phyloP scores from a whole-genome alignment of 2,113 vertebrate genomes.

The Dolichallabes microphthalmus region DNA sequence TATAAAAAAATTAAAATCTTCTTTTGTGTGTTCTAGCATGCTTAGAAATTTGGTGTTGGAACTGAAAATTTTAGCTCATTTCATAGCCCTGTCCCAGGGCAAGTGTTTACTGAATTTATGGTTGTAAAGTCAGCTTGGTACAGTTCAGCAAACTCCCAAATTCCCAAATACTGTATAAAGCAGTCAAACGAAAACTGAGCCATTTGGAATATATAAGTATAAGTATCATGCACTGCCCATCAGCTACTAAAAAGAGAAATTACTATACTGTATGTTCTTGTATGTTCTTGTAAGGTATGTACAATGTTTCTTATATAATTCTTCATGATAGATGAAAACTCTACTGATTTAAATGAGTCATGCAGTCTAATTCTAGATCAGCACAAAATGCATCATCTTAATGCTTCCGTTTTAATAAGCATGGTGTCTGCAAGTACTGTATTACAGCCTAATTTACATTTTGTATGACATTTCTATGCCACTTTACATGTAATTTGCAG shows the following conservation, averaged over 20 bases:
- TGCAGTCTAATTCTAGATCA: neutral
- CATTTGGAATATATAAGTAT: neutral
- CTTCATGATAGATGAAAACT: neutral
- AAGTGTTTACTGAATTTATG: constrained; percentile 1
- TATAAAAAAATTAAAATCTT: neutral
- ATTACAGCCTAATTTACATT: neutral
- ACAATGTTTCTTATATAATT: constrained; percentile 1
- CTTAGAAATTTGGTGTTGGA: neutral
- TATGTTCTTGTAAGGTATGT: constrained; percentile 6
- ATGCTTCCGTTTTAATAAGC: neutral
- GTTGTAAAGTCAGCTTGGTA: constrained; percentile 6
- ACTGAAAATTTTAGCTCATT: neutral
- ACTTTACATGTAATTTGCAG: neutral
- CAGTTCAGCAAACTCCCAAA: neutral
- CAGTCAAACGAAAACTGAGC: neutral
- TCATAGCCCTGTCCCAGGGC: neutral
- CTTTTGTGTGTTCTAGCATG: neutral
- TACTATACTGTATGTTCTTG: neutral
- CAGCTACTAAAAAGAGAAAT: neutral
- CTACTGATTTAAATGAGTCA: constrained; percentile 10
- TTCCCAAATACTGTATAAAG: constrained; percentile 22
- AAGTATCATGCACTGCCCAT: neutral
- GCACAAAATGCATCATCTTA: neutral
- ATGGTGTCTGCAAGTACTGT: neutral
- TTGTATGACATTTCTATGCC: neutral